Conservation (phyloP, 2,113 vertebrate species). For the Nesospiza acunhae region DNA sequence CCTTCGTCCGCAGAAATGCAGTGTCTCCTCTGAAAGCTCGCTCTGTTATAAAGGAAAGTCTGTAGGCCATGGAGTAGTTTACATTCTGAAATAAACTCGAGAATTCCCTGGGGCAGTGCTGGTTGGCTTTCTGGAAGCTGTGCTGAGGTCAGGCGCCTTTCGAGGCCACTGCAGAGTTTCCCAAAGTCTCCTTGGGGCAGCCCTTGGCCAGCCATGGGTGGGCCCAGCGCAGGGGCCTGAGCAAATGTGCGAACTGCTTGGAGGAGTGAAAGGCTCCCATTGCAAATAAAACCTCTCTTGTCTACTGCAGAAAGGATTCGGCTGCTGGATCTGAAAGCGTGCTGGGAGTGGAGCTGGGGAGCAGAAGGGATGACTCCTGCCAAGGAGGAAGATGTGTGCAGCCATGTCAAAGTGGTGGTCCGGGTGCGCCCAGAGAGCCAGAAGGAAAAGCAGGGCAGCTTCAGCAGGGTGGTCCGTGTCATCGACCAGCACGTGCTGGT, state of each 20-base stretch:
- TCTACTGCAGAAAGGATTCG: slow-evolving; percentile 9
- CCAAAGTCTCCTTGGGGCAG: accelerated
- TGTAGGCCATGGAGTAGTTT: accelerated
- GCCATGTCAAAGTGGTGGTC: slow-evolving; percentile 90
- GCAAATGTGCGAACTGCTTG: background rate
- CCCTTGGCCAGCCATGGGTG: accelerated
- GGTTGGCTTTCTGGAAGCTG: background rate
- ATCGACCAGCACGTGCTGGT: slow-evolving; percentile 90
- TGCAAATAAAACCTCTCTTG: background rate
- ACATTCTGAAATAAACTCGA: accelerated
- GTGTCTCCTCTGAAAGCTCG: accelerated
- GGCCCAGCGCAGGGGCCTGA: accelerated
- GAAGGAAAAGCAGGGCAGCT: slow-evolving; percentile 80
- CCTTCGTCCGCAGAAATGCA: accelerated
- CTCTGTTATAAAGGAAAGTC: background rate
- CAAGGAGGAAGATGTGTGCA: slow-evolving; percentile 78
- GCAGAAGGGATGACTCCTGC: slow-evolving; percentile 28
- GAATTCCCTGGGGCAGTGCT: accelerated
- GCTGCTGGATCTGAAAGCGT: background rate
- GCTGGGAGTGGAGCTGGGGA: background rate
- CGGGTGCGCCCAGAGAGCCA: slow-evolving; percentile 88
- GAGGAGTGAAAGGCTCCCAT: too few species aligned
- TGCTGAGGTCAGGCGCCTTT: accelerated
- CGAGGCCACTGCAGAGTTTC: accelerated
- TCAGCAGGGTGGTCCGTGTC: slow-evolving; percentile 85